phyloP scores from a whole-genome alignment of 2,888 invertebrate genomes.

The Euspilapteryx auroguttella region DNA sequence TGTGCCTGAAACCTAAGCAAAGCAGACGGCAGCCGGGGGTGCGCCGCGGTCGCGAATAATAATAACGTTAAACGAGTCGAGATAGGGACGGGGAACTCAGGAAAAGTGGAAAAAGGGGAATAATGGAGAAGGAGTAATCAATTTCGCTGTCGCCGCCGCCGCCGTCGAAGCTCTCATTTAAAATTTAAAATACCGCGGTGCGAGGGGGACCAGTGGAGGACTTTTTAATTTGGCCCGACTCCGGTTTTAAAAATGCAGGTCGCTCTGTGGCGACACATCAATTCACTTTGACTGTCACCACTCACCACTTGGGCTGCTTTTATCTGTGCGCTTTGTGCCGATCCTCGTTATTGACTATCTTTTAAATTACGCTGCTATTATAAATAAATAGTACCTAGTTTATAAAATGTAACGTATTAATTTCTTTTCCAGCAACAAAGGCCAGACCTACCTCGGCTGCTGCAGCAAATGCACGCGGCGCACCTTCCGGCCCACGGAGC shows the following conservation, averaged over 20 bases:
- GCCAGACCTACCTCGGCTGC: constrained; percentile 77
- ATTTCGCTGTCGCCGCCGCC: constrained; percentile 53
- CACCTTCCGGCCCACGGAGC: constrained; percentile 76
- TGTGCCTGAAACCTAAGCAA: neutral
- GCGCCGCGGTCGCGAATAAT: constrained; percentile 21
- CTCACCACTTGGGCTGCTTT: constrained; percentile 17
- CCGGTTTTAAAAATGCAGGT: constrained; percentile 53
- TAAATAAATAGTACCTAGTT: too few species aligned
- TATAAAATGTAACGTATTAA: constrained; percentile 4
- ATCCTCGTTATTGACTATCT: too few species aligned
- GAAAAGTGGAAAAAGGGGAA: constrained; percentile 54
- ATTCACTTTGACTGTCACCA: constrained; percentile 47
- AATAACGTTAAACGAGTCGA: constrained; percentile 51
- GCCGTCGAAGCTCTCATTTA: constrained; percentile 52
- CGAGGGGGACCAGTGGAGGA: constrained; percentile 42
- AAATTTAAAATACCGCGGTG: constrained; percentile 54
- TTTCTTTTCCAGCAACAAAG: constrained; percentile 73
- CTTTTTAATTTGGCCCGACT: constrained; percentile 54
- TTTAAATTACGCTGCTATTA: too few species aligned
- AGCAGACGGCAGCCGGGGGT: constrained; percentile 13
- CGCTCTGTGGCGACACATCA: constrained; percentile 51
- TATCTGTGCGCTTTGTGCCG: neutral
- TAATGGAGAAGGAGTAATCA: constrained; percentile 60
- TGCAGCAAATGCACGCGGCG: constrained; percentile 94
- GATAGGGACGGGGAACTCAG: constrained; percentile 38